Base-by-base conservation (phyloP, 2,888 invertebrate species). In the Polietes domitor region DNA sequence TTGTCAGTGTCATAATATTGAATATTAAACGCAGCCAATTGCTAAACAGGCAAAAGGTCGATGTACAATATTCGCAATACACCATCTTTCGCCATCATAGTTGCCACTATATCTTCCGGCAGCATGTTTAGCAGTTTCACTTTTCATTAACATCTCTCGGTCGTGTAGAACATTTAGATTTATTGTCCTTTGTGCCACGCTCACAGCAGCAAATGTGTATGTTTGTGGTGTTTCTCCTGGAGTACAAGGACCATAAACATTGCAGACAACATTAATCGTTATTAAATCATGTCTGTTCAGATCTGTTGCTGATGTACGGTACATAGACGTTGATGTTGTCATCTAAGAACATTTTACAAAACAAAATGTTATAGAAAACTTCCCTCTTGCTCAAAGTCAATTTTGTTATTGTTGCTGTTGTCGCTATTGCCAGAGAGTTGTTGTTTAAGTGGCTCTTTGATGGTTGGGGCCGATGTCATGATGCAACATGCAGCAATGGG, bases 241-340 rank as follows among this genome's bases (percentile, higher is more conserved):
- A 47, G 15, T 47, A 43, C 47, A 50, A 53, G 41, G 50, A 32
- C 12, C 32, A 63, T 26, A 47, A 43, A 50, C 50, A 55, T 24
- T 84, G 75, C 75, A 75, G 83, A 76, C 77, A 78, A 84, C 72
- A 78, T 84, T 80, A 80, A 84, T 80, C 74, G 75, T 75, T 80
- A 68, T 77, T 84, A 75, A 70, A 75, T 75, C 26, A 26, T 78
- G 47, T 72, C 77, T 80, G 61, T 17, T 61, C 2, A 65, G 28
- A 65, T 37, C 65, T 65, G 77, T 72, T 73, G 43, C 71, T 68
- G 72, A 53, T 65, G 55, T n/a, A n/a, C n/a, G n/a, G n/a, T n/a
- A n/a, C n/a, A n/a, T n/a, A n/a, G n/a, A n/a, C n/a, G n/a, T 75
- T 50, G 65, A 28, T 75, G 65, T 50, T 50, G 50, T 50, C 53